phyloP scores from a whole-genome alignment of 2,888 invertebrate genomes.

The Nomada hirtipes region DNA sequence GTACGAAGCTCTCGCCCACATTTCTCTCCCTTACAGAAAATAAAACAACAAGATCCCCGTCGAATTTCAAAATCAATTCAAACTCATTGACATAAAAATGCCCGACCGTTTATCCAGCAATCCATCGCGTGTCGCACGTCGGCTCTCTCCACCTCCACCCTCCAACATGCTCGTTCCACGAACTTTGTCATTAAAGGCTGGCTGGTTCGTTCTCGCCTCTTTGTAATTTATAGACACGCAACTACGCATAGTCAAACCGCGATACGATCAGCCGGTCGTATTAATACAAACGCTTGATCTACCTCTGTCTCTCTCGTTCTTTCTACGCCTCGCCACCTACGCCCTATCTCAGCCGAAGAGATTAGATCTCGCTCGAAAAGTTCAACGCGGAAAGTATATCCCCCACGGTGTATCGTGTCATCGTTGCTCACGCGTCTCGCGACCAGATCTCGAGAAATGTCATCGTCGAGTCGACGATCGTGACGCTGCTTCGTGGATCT shows the following conservation, averaged over 20 bases:
- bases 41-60: too few relatives aligned
- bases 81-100: too few relatives aligned
- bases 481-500: not conserved
- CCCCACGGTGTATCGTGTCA: conserved; percentile 56
- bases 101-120: conserved; percentile 15
- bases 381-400: conserved; percentile 62
- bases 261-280: conserved; percentile 64
- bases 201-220: conserved; percentile 44
- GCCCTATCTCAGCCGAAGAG: conserved; percentile 53
- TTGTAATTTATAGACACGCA: conserved; percentile 61
- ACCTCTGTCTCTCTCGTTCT: not conserved
- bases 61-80: not conserved
- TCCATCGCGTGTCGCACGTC: conserved; percentile 26
- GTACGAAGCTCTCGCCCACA: not conserved
- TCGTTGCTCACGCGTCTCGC: conserved; percentile 57
- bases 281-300: conserved; percentile 56
- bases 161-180: conserved; percentile 31
- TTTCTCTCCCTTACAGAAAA: not conserved
- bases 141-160: not conserved
- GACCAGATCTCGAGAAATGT: conserved; percentile 39
- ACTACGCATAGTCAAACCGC: conserved; percentile 63
- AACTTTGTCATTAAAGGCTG: conserved; percentile 52
- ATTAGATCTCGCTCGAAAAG: conserved; percentile 67
- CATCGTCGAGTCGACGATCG: conserved; percentile 30
- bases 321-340: conserved; percentile 59